Base-by-base conservation (phyloP, 2,113 vertebrate genomes). In the Lophochroa leadbeateri region DNA sequence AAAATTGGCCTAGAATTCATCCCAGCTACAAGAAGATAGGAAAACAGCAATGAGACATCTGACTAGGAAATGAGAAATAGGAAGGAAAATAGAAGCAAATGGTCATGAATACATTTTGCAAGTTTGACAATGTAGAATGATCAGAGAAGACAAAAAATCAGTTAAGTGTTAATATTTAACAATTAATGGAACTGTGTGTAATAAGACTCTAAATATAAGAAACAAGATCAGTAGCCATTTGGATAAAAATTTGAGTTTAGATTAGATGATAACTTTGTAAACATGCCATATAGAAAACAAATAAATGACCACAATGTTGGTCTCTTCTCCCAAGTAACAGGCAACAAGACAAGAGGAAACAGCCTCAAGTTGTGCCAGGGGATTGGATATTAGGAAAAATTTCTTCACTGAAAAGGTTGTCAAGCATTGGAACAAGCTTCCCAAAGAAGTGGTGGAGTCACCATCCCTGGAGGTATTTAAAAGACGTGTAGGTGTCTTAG, bases 271-370 rank as follows among this genome's bases (percentile, higher is more conserved):
- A 76, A 70, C n/a, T 64, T 74, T 33, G 17, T 65, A 31, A 58
- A 79, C 28, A 47, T 19, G 7, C 3, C 2, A 37, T 29, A 33
- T 14, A 47, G 17, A 60, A 64, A 63, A 3, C 4, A 37, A 53
- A 25, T 8, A 46, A 47, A 33, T 37, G 21, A 43, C 29, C 18
- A 9, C 33, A 65, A 2, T 14, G 14, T 24, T 2, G 0, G 2
- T 47, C 31, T 75, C 31, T 58, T 79, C 25, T 39, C 55, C 41
- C 18, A 43, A 69, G 25, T 28, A 61, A 43, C 4, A 61, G 53
- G 11, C 5, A 58, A 17, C 18, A 79, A 14, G 12, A 76, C 18
- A 63, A 69, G 11, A 76, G 5, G 31, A 63, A 55, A 64, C 15
- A 13, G 9, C 3, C 41, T 69, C 69, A n/a, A 11, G 3, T 49